Evolutionary conservation across 2,888 invertebrate genomes (phyloP), one percentile per base, ranked within the genome.

Genomic region (Tholera decimalis): DNA sequence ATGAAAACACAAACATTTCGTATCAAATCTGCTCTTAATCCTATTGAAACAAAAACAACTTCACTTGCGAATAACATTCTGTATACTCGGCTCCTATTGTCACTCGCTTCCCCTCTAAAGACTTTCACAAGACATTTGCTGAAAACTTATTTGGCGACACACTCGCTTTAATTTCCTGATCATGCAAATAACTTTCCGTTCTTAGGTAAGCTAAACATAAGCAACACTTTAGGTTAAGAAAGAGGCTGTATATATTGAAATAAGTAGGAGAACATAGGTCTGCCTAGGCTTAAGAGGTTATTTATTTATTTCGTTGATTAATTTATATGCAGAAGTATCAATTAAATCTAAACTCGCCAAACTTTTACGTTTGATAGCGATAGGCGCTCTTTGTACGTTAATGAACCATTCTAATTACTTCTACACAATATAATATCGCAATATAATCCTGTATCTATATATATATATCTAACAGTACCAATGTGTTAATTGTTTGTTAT

Each of bases 91-190:
- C 13, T 24, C 8, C 37, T 30, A 66, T 60, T 69, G 50, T 75
- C 54, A 69, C 28, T 37, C 61, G 74, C 55, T 56, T 58, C 41
- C 62, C 67, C 47, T 57, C 62, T 56, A 60, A 70, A 67, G 67
- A 64, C 43, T 59, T 57, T 51, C 62, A 30, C 35, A 65, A 74
- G 74, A 70, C 61, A 55, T 75, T 71, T 54, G 20, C 49, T 57
- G 9, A 22, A 46, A 76, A 77, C 49, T 73, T 71, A 44, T 57
- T 70, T n/a, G 37, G 39, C 28, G 44, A 57, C 49, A 73, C 46
- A 73, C 43, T 49, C 24, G 64, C 71, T 63, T 75, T 76, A 71
- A 73, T 73, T 73, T 73, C 77, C 77, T 73, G 76, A 76, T 76
- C 41, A 70, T 76, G 70, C 43, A 61, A 72, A 72, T 70, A 60